Percentiles rank a stretch among this genome's conserved stretches.
Conservation (phyloP, 1,140 invertebrate species). For the Meloidogyne hapla region DNA sequence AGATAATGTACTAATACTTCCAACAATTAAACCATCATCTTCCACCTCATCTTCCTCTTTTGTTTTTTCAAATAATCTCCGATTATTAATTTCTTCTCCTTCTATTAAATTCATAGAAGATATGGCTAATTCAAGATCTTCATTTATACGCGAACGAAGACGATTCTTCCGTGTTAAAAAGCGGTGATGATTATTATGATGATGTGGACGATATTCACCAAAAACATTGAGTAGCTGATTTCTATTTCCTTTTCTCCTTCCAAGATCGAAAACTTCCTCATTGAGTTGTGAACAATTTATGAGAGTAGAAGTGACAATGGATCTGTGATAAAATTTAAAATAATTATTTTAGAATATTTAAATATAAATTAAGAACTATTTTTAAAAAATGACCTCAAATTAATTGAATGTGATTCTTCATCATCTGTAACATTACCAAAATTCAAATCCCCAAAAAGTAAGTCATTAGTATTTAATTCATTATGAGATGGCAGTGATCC, state of each 20-base stretch:
- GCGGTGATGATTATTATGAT: not conserved
- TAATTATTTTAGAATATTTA: too few relatives aligned
- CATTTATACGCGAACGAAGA: not conserved
- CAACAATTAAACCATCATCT: not conserved
- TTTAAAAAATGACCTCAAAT: constrained; percentile 12
- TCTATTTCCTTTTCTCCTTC: not conserved
- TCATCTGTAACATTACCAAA: constrained; percentile 24
- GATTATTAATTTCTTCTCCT: not conserved
- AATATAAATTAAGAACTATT: not conserved
- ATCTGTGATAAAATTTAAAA: too few relatives aligned
- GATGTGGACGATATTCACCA: not conserved
- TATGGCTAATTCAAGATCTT: not conserved
- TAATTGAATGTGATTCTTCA: constrained; percentile 11
- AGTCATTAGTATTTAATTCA: constrained; percentile 18
- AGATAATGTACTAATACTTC: not conserved
- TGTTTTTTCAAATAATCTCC: not conserved
- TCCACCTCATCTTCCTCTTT: not conserved
- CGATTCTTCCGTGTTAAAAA: not conserved
- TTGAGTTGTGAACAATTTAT: constrained; percentile 31
- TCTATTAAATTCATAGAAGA: not conserved
- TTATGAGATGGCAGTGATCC: not conserved
- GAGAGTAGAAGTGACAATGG: constrained; percentile 21
- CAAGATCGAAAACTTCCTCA: constrained; percentile 30
- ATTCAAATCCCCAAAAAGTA: constrained; percentile 40
- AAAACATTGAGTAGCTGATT: not conserved